phyloP scores from a whole-genome alignment of 2,797 vertebrate genomes.

The Orientallactaga sibirica region DNA sequence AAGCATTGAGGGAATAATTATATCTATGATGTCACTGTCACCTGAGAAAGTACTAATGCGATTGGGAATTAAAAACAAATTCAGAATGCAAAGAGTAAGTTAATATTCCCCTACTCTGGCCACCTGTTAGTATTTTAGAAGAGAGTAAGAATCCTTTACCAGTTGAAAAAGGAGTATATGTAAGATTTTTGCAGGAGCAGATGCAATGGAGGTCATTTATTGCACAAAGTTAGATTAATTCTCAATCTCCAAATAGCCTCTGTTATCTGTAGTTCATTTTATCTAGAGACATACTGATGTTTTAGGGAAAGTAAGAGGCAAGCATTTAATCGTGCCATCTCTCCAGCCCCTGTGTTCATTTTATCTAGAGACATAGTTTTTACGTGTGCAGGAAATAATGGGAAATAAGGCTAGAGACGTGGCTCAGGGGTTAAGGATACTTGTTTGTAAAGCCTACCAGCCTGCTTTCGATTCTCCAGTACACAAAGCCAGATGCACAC shows the following conservation, averaged over 20 bases:
- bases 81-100: neutral
- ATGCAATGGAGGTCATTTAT: neutral
- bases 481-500: too few relatives aligned
- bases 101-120: neutral
- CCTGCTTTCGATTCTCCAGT: too few relatives aligned
- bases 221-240: neutral
- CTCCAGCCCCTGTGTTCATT: too few relatives aligned
- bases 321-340: too few relatives aligned
- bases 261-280: neutral
- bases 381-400: neutral
- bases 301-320: conserved; percentile 5
- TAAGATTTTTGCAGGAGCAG: neutral
- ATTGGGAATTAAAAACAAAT: neutral
- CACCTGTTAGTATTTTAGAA: neutral
- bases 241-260: neutral
- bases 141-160: neutral
- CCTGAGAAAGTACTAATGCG: neutral
- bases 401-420: too few relatives aligned
- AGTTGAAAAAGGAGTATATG: neutral
- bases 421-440: too few relatives aligned
- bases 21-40: neutral
- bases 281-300: neutral
- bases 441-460: too few relatives aligned
- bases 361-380: neutral
- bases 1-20: neutral